These are phyloP conservation scores for Calypte anna DNA, from an alignment of 2,113 vertebrate genomes.

Conservation along the genomic window DNA sequence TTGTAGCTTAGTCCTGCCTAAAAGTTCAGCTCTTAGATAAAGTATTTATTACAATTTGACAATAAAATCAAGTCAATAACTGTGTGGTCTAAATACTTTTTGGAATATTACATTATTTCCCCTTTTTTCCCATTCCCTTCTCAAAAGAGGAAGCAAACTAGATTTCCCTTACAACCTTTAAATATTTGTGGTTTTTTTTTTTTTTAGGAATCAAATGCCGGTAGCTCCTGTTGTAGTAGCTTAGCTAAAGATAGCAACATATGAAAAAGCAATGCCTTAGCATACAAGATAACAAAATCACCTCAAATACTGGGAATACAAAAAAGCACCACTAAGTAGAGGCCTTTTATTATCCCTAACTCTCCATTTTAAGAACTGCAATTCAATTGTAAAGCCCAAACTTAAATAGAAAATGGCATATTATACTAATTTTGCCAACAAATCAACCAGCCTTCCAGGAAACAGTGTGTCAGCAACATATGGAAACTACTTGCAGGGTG, in stretches of 20 bases:
- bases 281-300: neutral
- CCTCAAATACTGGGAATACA: neutral
- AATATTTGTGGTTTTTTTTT: neutral
- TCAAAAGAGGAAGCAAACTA: neutral
- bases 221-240: neutral
- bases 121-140: neutral
- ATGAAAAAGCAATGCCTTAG: neutral
- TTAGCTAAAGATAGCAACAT: neutral
- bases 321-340: neutral
- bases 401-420: neutral
- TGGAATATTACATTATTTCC: neutral
- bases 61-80: neutral
- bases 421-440: neutral
- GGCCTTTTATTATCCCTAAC: neutral
- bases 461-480: conserved; percentile 16
- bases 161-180: neutral
- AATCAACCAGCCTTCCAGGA: conserved; percentile 3
- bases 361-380: neutral
- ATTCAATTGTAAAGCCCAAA: neutral
- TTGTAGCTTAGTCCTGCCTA: neutral
- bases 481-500: neutral
- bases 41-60: neutral
- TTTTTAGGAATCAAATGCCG: neutral
- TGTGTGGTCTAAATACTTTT: neutral
- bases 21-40: neutral